Percentiles rank a stretch among this genome's conserved stretches.
phyloP scores from a whole-genome alignment of 2,113 vertebrate species.

The Sebastes schlegelii region DNA sequence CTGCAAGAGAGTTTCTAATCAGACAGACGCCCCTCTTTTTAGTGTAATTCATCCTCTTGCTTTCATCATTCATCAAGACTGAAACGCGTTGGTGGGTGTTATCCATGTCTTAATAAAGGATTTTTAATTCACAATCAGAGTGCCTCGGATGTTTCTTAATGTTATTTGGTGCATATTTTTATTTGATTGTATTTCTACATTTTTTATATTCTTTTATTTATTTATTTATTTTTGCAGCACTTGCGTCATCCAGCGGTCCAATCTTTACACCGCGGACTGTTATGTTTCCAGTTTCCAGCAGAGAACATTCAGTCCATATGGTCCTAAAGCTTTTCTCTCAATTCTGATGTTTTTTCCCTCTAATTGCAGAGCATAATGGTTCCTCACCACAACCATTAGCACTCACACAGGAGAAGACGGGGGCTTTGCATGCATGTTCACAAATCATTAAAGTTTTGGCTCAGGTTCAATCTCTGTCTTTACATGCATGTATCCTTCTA shows the following conservation, averaged over 20 bases:
- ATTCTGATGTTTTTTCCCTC: neutral
- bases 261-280: neutral
- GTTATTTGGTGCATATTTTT: too few relatives aligned
- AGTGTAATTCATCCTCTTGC: neutral
- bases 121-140: too few relatives aligned
- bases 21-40: neutral
- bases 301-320: slow-evolving; percentile 22
- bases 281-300: neutral
- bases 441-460: neutral
- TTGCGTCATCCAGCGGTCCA: neutral
- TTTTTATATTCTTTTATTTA: too few relatives aligned
- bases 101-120: too few relatives aligned
- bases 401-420: neutral
- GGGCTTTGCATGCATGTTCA: neutral
- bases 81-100: too few relatives aligned
- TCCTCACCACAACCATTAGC: neutral
- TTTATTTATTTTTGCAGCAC: neutral
- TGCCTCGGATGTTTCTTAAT: too few relatives aligned
- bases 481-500: neutral
- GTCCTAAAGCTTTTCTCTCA: neutral
- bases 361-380: neutral
- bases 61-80: slow-evolving; percentile 31
- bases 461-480: neutral
- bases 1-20: neutral
- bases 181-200: too few relatives aligned